These are phyloP conservation scores for Corydoras maculifer DNA, from an alignment of 2,113 vertebrate genomes.

Conservation along the genomic window DNA sequence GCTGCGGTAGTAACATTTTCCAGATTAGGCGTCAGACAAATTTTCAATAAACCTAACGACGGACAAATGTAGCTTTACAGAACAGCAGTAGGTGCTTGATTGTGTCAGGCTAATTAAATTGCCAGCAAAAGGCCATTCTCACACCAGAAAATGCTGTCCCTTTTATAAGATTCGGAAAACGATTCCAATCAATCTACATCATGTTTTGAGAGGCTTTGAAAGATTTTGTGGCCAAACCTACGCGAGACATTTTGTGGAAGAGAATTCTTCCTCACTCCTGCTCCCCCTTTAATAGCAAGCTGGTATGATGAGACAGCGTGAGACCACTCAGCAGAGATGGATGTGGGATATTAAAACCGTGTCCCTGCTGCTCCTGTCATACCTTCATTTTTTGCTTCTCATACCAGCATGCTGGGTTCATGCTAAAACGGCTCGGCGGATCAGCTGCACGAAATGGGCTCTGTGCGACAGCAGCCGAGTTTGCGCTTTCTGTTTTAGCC, in stretches of 20 bases:
- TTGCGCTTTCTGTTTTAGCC: constrained; percentile 1
- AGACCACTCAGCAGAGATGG: constrained; percentile 39
- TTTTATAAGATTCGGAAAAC: constrained; percentile 1
- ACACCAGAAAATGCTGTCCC: background rate
- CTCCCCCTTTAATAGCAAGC: constrained; percentile 18
- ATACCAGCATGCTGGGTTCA: constrained; percentile 12
- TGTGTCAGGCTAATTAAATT: background rate
- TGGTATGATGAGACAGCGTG: constrained; percentile 38
- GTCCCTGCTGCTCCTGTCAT: constrained; percentile 30
- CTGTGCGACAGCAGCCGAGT: background rate
- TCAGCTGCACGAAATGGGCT: constrained; percentile 10
- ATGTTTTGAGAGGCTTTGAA: background rate
- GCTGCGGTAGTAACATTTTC: background rate
- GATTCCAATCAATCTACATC: background rate
- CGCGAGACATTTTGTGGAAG: constrained; percentile 22
- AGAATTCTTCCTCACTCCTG: constrained; percentile 5
- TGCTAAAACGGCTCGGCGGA: constrained; percentile 20
- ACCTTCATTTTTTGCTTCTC: constrained; percentile 31
- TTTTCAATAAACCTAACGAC: no score
- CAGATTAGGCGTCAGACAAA: background rate
- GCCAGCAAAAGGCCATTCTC: background rate
- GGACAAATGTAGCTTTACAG: no score
- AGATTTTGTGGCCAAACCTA: constrained; percentile 11
- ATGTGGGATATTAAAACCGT: constrained; percentile 35
- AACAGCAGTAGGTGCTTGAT: no score